Evolutionary conservation across 1,140 invertebrate species (phyloP).

Genomic region (Diabrotica virgifera): DNA sequence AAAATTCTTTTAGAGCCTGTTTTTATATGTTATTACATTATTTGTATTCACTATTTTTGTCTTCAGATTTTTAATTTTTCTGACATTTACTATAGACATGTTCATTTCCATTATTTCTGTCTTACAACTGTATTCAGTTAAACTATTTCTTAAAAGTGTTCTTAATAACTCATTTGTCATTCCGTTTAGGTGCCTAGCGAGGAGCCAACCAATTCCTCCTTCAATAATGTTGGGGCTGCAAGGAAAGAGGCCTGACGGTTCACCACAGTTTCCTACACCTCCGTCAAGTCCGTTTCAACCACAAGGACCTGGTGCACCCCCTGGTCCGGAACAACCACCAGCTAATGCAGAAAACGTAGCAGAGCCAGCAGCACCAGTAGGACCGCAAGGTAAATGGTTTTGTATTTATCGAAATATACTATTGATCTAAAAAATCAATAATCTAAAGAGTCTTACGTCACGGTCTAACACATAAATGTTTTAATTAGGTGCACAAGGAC

Average conservation of each 20-base stretch:
- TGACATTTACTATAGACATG: too few species aligned
- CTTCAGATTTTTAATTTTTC: too few species aligned
- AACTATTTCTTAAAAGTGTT: too few species aligned
- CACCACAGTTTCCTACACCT: slow-evolving; percentile 45
- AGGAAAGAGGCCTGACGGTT: slow-evolving; percentile 47
- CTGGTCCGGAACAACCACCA: neutral
- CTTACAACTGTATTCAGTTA: too few species aligned
- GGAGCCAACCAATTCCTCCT: slow-evolving; percentile 89
- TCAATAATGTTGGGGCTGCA: slow-evolving; percentile 71
- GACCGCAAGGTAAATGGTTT: slow-evolving; percentile 12
- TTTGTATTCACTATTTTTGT: too few species aligned
- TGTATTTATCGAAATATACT: slow-evolving; percentile 6
- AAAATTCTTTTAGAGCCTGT: too few species aligned
- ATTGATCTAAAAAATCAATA: neutral
- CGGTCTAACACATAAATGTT: neutral
- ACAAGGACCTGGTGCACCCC: neutral
- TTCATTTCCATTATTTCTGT: too few species aligned
- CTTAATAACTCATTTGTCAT: neutral
- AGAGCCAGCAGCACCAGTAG: neutral
- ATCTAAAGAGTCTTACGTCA: too few species aligned
- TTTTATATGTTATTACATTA: too few species aligned
- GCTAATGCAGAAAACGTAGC: neutral
- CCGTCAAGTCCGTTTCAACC: slow-evolving; percentile 1
- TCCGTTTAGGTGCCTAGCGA: slow-evolving; percentile 64
- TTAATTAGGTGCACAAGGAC: neutral